Evolutionary conservation across 2,113 vertebrate genomes (phyloP).

Genomic region (Proteles cristata): DNA sequence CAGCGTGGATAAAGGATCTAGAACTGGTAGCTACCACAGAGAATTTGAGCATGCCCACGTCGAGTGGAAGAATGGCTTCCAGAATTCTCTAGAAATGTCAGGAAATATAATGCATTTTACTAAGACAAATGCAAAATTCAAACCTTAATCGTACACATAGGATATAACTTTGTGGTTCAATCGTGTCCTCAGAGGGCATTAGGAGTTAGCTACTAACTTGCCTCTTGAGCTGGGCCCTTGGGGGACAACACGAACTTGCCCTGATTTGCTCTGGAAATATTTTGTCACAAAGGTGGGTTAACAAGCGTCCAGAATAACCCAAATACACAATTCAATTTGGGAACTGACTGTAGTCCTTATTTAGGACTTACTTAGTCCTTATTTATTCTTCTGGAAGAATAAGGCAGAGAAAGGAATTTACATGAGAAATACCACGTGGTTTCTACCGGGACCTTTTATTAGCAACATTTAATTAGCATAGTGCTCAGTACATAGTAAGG

Average conservation of each 20-base stretch:
- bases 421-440: constrained; percentile 63
- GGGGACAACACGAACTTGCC: neutral
- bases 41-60: neutral
- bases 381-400: constrained; percentile 54
- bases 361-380: constrained; percentile 26
- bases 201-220: neutral
- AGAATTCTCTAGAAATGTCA: neutral
- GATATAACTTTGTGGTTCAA: constrained; percentile 31
- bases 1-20: neutral
- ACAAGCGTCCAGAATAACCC: constrained; percentile 26
- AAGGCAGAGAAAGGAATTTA: constrained; percentile 49
- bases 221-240: neutral
- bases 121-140: neutral
- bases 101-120: constrained; percentile 3
- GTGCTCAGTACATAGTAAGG: constrained; percentile 55
- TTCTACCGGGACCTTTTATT: constrained; percentile 63
- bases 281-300: constrained; percentile 40
- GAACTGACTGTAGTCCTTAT: constrained; percentile 20
- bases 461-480: constrained; percentile 68
- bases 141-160: neutral
- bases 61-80: constrained; percentile 23
- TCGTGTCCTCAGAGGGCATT: neutral
- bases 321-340: constrained; percentile 36
- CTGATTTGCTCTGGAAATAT: constrained; percentile 29
- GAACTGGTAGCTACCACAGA: neutral